Conservation (phyloP, 2,888 invertebrate genomes). For the Pyralis farinalis region DNA sequence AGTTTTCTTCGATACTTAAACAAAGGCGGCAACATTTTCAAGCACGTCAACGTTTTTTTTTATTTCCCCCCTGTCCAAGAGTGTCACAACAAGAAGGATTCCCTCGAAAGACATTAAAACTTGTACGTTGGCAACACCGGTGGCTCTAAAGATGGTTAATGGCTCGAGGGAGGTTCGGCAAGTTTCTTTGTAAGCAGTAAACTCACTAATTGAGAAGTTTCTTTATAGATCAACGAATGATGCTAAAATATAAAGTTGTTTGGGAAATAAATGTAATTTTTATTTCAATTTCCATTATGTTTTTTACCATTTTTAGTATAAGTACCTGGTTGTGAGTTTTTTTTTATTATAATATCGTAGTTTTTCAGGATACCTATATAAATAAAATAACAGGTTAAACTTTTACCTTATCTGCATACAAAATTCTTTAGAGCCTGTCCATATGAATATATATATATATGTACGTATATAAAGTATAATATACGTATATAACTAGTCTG, state of each 20-base stretch:
- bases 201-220: constrained; percentile 42
- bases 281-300: too few relatives aligned
- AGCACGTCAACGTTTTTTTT: constrained; percentile 20
- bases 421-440: too few relatives aligned
- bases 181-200: constrained; percentile 45
- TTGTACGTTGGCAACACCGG: constrained; percentile 46
- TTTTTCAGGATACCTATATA: too few relatives aligned
- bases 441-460: too few relatives aligned
- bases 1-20: not conserved
- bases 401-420: too few relatives aligned
- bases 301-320: too few relatives aligned
- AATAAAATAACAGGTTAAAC: too few relatives aligned
- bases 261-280: too few relatives aligned
- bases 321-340: too few relatives aligned
- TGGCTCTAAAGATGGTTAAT: constrained; percentile 40
- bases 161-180: constrained; percentile 32
- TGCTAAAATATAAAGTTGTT: not conserved
- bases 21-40: not conserved
- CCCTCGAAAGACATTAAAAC: constrained; percentile 60
- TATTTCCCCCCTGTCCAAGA: constrained; percentile 33
- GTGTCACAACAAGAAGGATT: constrained; percentile 46
- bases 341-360: too few relatives aligned
- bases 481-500: too few relatives aligned
- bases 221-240: constrained; percentile 1
- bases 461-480: too few relatives aligned